A percentile compares a stretch with the other conserved stretches of the same genome.
Conservation (phyloP, 2,797 vertebrate genomes). For the Garrulus glandarius region DNA sequence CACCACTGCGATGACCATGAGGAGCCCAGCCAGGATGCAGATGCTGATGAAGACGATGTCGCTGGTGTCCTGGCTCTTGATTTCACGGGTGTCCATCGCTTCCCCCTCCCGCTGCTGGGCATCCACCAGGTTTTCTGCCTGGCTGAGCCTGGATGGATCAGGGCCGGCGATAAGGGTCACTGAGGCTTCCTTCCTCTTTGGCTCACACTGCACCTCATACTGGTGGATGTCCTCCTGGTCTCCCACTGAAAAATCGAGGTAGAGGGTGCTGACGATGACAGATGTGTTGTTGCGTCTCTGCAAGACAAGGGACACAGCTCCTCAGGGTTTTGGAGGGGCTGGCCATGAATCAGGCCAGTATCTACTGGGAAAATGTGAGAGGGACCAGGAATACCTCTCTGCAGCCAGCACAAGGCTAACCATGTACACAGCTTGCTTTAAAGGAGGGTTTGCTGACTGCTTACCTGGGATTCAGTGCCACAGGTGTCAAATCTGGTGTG, state of each 20-base stretch:
- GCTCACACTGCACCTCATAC: conserved; percentile 92
- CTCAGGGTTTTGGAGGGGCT: neutral
- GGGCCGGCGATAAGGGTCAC: conserved; percentile 84
- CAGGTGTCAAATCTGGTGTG: conserved; percentile 93
- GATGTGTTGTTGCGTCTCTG: conserved; percentile 92
- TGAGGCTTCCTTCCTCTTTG: conserved; percentile 87
- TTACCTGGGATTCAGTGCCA: conserved; percentile 86
- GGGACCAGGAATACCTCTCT: neutral
- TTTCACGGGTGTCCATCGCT: neutral
- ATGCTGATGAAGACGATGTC: conserved; percentile 96
- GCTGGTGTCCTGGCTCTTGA: conserved; percentile 84
- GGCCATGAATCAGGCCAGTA: neutral
- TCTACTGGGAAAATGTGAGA: neutral
- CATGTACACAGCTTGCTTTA: neutral
- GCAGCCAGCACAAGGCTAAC: neutral
- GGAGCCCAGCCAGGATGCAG: conserved; percentile 92
- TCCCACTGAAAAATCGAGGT: conserved; percentile 84
- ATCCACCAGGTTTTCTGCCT: conserved; percentile 78
- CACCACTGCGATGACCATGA: conserved; percentile 93
- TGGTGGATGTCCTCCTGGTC: conserved; percentile 81
- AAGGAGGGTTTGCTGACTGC: neutral
- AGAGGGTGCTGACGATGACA: conserved; percentile 89
- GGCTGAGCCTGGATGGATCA: conserved; percentile 76
- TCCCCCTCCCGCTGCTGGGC: conserved; percentile 36
- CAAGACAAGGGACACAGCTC: neutral